Evolutionary conservation across 1,140 invertebrate species (phyloP), one percentile per base, ranked within the genome.

Genomic region (Heliothis virescens): DNA sequence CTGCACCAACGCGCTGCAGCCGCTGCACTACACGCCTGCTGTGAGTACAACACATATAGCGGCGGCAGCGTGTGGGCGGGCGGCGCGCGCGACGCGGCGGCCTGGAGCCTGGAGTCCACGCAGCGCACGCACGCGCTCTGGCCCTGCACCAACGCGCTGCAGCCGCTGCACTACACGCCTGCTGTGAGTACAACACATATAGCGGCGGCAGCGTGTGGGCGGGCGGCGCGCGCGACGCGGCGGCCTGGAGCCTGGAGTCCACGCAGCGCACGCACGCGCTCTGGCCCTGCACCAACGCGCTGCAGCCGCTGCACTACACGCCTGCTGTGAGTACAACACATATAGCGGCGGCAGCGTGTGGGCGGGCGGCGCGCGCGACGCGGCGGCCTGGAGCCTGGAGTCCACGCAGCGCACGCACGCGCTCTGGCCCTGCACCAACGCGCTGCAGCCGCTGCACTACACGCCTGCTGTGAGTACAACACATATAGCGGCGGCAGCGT

Each of bases 91-190:
- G 91, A 92, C 86, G 90, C 89, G 18, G 88, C 82, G 53, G 91
- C 90, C 15, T 92, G 92, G 89, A 91, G 91, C 78, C 85, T 93
- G 4, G 91, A 93, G 87, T 89, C 89, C 75, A 89, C 91, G 82
- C 91, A 92, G 84, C 81, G 91, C 34, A 92, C 91, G 72, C 89
- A 89, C 84, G 91, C 91, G 63, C 87, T 92, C 62, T 93, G 91
- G 90, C 88, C 91, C 60, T 83, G 85, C 79, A 87, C 85, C 69
- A 90, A 90, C 86, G 75, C 81, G 2, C 82, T 86, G 29, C 88
- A 89, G 71, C 91, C 91, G 75, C 90, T 92, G 67, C 86, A 89
- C 63, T 93, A 93, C 73, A 67, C 83, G 12, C 74, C 74, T 2
- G 26, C 53, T 18, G 79, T 85, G 62, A 55, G 55, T 83, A 1